Base-by-base conservation (phyloP, 2,113 vertebrate species). In the Ophthalmolycus amberensis region DNA sequence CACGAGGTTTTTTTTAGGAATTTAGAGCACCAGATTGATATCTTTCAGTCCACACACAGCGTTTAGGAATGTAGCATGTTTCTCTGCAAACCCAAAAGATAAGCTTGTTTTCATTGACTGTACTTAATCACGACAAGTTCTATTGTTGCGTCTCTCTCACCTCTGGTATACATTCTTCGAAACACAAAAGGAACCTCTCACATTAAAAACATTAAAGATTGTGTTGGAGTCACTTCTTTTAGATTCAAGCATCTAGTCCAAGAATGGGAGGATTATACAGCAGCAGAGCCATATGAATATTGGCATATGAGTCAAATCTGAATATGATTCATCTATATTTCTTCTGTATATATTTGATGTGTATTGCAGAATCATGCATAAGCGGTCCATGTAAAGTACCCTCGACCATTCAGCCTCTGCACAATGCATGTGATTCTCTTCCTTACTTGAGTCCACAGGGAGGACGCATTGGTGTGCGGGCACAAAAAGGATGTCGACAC, bases 401-500 rank as follows among this genome's bases (percentile, higher is more conserved):
- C 56, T 29, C 25, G 25, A 62, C 2, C 9, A 38, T 88, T 90
- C 60, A 71, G 29, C 54, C 79, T 69, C 27, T 64, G 68, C 71
- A 72, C 42, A 82, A 66, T 75, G 38, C n/a, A 76, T 22, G 52
- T 22, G 40, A 44, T 68, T 40, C 54, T 74, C 54, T 84, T 71
- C 18, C 29, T 76, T 65, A 68, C 79, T 82, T 37, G 20, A 68
- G 59, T 65, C 63, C 58, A 77, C 50, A 75, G 64, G 34, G 48
- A 54, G 67, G 29, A 70, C 38, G 73, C 34, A 38, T 29, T 74
- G 69, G 58, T 73, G 65, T 74, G 75, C 67, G 34, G 27, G 48
- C 56, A 74, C 77, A 85, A 79, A 86, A 12, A 77, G 38, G 48
- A 69, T 60, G 14, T n/a, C 59, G 50, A 87, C 76, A 71, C 14